phyloP scores from a whole-genome alignment of 2,797 vertebrate species.

The Allobates femoralis region DNA sequence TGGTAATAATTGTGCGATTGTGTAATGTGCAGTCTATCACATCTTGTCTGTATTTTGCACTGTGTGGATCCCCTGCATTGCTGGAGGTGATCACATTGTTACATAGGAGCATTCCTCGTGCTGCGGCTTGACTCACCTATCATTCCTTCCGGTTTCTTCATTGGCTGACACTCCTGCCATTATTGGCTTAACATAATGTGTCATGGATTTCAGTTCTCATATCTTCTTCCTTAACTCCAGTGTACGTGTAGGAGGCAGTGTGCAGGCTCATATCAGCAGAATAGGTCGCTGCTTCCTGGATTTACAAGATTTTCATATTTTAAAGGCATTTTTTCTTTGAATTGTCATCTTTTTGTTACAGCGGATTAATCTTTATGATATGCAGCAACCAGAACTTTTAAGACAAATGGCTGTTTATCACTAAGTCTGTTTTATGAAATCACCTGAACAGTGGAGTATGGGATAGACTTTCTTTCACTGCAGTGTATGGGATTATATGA shows the following conservation, averaged over 20 bases:
- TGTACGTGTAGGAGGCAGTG: conserved; percentile 33
- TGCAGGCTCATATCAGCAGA: neutral
- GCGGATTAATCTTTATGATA: neutral
- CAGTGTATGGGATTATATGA: neutral
- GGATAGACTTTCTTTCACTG: neutral
- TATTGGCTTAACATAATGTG: conserved; percentile 47
- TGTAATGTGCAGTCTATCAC: neutral
- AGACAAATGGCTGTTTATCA: neutral
- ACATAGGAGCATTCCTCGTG: conserved; percentile 26
- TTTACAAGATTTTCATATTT: neutral
- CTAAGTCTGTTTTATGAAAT: neutral
- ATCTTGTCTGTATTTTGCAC: neutral
- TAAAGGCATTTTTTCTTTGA: neutral
- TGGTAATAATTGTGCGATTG: neutral
- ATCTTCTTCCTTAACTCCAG: conserved; percentile 30
- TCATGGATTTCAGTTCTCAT: conserved; percentile 38
- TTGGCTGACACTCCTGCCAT: conserved; percentile 52
- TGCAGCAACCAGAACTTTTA: neutral
- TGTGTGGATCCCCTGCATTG: neutral
- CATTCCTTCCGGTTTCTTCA: conserved; percentile 40
- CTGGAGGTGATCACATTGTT: neutral
- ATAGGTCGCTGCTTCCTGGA: neutral
- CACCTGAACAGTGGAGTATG: neutral
- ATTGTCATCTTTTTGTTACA: neutral
- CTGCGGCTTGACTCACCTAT: conserved; percentile 35